phyloP scores from a whole-genome alignment of 2,113 vertebrate species.

The Puma concolor region DNA sequence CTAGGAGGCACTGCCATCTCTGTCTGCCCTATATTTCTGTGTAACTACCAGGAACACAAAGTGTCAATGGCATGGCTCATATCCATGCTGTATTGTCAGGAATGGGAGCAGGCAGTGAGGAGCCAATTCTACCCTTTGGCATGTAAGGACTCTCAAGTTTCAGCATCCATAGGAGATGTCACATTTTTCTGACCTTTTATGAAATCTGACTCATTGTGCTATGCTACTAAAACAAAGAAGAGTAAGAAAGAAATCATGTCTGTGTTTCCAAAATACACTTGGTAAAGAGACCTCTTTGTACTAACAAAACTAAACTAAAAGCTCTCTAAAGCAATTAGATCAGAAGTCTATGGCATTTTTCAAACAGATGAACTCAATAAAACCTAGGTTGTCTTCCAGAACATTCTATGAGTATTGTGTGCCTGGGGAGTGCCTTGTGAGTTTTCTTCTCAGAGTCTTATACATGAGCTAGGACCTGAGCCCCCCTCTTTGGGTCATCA shows the following conservation, averaged over 20 bases:
- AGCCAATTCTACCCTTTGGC: not conserved
- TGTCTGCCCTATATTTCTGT: not conserved
- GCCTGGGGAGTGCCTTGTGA: not conserved
- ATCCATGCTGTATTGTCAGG: not conserved
- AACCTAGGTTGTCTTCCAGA: constrained; percentile 30
- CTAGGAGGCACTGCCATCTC: not conserved
- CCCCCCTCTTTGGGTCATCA: not conserved
- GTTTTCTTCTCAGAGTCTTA: not conserved
- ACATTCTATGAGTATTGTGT: not conserved
- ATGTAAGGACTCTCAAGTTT: constrained; percentile 25
- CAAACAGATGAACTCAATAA: constrained; percentile 3
- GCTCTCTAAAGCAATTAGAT: not conserved
- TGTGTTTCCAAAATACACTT: constrained; percentile 35
- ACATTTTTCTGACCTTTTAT: not conserved
- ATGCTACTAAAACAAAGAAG: not conserved
- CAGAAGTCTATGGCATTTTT: constrained; percentile 19
- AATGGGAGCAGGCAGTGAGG: not conserved
- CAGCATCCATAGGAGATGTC: not conserved
- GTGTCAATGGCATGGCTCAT: not conserved
- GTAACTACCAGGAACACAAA: constrained; percentile 34
- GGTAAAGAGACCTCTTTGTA: not conserved
- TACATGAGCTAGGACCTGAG: not conserved
- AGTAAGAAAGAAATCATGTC: not conserved
- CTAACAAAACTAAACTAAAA: constrained; percentile 60
- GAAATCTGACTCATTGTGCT: constrained; percentile 26